These are phyloP conservation scores for Aeoliscus strigatus DNA, from an alignment of 2,797 vertebrate species.

Conservation along the genomic window DNA sequence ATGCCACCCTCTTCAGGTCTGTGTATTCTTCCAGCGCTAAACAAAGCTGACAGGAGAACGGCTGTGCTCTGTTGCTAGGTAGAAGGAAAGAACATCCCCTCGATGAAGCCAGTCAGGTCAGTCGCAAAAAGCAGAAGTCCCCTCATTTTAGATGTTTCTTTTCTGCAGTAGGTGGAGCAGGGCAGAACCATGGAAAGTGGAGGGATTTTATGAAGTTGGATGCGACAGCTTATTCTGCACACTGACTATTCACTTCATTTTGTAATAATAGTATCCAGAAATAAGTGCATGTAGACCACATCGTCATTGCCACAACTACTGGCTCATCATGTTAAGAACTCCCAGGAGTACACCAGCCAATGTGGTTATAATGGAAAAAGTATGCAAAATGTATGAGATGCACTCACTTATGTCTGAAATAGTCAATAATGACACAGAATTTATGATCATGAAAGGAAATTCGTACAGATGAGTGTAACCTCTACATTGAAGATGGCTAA, in stretches of 20 bases:
- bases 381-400: conserved; percentile 6
- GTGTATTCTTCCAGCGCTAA: conserved; percentile 19
- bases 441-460: too few relatives aligned
- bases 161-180: background rate
- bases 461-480: too few relatives aligned
- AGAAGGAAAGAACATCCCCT: conserved; percentile 19
- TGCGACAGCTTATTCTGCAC: conserved; percentile 4
- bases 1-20: background rate
- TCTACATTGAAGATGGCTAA: too few relatives aligned
- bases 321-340: background rate
- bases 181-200: conserved; percentile 6
- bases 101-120: too few relatives aligned
- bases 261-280: background rate
- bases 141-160: too few relatives aligned
- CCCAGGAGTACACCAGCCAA: conserved; percentile 1
- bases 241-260: background rate
- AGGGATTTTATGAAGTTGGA: conserved; percentile 1
- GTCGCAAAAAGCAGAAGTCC: too few relatives aligned
- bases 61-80: conserved; percentile 61
- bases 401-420: background rate
- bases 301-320: background rate
- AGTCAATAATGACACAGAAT: background rate
- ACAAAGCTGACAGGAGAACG: conserved; percentile 35
- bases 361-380: conserved; percentile 3
- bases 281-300: background rate